Percentiles rank a stretch among this genome's conserved stretches.
These are phyloP conservation scores for Aegotheles bennettii DNA, from an alignment of 2,113 vertebrate genomes.

Conservation along the genomic window DNA sequence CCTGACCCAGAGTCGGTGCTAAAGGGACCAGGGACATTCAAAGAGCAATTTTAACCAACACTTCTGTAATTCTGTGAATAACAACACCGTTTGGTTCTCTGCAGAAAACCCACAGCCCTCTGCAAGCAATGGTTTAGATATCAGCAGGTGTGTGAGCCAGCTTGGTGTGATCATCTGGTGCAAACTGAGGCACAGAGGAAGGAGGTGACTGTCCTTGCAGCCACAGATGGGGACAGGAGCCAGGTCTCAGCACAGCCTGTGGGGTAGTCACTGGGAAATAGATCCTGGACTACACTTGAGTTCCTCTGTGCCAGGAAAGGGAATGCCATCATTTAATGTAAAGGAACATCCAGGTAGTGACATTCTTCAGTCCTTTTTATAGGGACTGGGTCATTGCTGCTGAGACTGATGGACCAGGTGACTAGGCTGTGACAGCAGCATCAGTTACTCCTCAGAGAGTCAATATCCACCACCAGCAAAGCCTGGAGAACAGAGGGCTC, in stretches of 20 bases:
- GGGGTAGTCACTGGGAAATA: background rate
- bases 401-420: background rate
- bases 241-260: background rate
- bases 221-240: background rate
- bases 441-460: fast-evolving
- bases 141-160: background rate
- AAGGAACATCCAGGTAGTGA: background rate
- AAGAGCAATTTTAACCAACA: background rate
- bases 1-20: background rate
- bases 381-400: background rate
- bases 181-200: background rate
- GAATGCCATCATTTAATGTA: background rate
- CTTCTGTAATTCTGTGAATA: background rate
- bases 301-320: background rate
- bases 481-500: background rate
- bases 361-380: background rate
- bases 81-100: background rate
- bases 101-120: background rate
- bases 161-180: background rate
- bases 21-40: background rate
- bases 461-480: background rate
- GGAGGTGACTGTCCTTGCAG: background rate
- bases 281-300: background rate
- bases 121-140: background rate
- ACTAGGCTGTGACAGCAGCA: background rate